Evolutionary conservation across 2,113 vertebrate species (phyloP).

Genomic region (Bufo gargarizans): DNA sequence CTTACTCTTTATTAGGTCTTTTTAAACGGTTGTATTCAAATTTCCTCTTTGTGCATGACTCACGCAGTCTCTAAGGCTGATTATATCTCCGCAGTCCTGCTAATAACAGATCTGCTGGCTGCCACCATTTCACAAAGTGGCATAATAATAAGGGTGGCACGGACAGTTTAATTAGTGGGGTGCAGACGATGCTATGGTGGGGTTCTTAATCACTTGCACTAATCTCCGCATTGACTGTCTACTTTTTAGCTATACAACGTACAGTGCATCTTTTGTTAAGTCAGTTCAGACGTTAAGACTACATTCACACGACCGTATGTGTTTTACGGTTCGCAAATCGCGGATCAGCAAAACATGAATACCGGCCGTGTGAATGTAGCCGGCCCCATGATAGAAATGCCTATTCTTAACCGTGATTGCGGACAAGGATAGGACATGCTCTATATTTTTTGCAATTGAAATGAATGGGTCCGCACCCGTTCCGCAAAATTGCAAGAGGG

Average conservation of each 20-base stretch:
- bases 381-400: too few species aligned
- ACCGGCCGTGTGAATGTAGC: too few species aligned
- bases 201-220: neutral
- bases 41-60: neutral
- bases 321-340: too few species aligned
- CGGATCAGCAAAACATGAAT: too few species aligned
- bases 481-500: too few species aligned
- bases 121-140: neutral
- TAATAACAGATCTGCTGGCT: neutral
- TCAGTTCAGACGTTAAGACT: neutral
- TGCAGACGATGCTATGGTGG: neutral
- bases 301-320: too few species aligned
- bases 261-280: neutral
- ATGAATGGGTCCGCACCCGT: too few species aligned
- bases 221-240: neutral
- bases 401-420: too few species aligned
- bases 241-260: neutral
- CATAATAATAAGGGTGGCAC: conserved; percentile 33
- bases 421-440: too few species aligned
- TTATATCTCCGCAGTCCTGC: conserved; percentile 22
- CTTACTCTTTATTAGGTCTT: neutral
- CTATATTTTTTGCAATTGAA: too few species aligned
- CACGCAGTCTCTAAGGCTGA: conserved; percentile 26
- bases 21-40: neutral
- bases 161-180: conserved; percentile 17